A percentile compares a stretch with the other conserved stretches of the same genome.
These are phyloP conservation scores for Cottoperca gobio DNA, from an alignment of 2,797 vertebrate genomes.

Conservation along the genomic window DNA sequence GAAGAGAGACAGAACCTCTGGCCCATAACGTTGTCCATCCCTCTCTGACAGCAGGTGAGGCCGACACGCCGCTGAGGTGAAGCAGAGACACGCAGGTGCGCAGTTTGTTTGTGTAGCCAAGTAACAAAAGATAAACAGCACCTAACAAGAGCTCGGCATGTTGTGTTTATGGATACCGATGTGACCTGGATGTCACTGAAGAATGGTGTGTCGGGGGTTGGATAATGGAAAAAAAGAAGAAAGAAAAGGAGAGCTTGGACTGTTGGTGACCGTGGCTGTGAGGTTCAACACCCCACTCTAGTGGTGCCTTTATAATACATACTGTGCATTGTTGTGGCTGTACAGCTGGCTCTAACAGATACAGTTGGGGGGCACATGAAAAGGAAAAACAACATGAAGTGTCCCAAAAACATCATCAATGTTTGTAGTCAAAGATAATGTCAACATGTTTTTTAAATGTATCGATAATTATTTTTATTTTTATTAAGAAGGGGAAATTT, in stretches of 20 bases:
- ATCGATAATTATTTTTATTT: too few relatives aligned
- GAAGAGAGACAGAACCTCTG: slow-evolving; percentile 63
- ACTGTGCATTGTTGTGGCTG: background rate
- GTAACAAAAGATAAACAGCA: slow-evolving; percentile 71
- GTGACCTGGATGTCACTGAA: slow-evolving; percentile 57
- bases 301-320: slow-evolving; percentile 50
- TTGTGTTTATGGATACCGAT: slow-evolving; percentile 67
- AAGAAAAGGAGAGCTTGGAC: background rate
- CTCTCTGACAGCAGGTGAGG: slow-evolving; percentile 65
- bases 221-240: slow-evolving; percentile 16
- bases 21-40: slow-evolving; percentile 12
- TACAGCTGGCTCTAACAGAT: background rate
- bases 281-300: slow-evolving; percentile 75
- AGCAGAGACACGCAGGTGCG: slow-evolving; percentile 69
- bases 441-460: too few relatives aligned
- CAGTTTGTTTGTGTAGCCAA: slow-evolving; percentile 72
- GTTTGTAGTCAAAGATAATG: background rate
- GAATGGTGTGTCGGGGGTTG: slow-evolving; percentile 32
- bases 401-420: background rate
- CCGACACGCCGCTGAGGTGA: slow-evolving; percentile 54
- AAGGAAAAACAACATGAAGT: background rate
- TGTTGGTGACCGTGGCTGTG: background rate
- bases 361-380: background rate
- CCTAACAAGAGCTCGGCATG: slow-evolving; percentile 12
- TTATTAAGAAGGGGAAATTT: too few relatives aligned